Evolutionary conservation across 2,113 vertebrate genomes (phyloP).

Genomic region (Ceyx margarethae): DNA sequence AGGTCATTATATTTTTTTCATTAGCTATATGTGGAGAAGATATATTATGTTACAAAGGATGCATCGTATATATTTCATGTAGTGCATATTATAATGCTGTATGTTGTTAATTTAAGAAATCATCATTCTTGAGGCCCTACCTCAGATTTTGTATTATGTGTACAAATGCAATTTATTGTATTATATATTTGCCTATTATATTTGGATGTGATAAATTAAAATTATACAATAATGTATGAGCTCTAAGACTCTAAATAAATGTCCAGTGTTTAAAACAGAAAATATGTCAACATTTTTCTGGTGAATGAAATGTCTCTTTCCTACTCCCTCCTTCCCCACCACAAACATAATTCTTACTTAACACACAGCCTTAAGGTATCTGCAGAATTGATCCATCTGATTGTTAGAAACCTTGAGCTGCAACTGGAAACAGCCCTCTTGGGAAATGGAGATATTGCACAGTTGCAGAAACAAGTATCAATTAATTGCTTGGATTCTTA

Average conservation of each 20-base stretch:
- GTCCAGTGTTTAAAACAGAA: constrained; percentile 86
- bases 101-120: constrained; percentile 87
- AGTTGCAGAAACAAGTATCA: constrained; percentile 64
- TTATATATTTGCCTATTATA: constrained; percentile 98
- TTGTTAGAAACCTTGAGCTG: constrained; percentile 53
- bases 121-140: constrained; percentile 99
- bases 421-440: constrained; percentile 50
- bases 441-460: constrained; percentile 43
- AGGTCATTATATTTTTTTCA: constrained; percentile 80
- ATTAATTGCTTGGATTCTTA: constrained; percentile 59
- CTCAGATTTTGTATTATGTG: constrained; percentile 99
- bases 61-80: constrained; percentile 80
- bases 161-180: constrained; percentile 98
- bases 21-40: constrained; percentile 79
- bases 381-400: constrained; percentile 53
- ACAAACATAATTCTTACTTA: constrained; percentile 47
- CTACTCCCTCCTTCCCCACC: background rate
- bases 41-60: constrained; percentile 83
- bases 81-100: constrained; percentile 80
- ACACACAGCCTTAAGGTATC: constrained; percentile 48
- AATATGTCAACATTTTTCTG: background rate
- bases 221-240: constrained; percentile 90
- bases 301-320: background rate
- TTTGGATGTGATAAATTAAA: constrained; percentile 91
- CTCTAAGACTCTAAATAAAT: constrained; percentile 93